Base-by-base conservation (phyloP, 35 echinoderm and acorn worm species). In the Chiridota heheva region DNA sequence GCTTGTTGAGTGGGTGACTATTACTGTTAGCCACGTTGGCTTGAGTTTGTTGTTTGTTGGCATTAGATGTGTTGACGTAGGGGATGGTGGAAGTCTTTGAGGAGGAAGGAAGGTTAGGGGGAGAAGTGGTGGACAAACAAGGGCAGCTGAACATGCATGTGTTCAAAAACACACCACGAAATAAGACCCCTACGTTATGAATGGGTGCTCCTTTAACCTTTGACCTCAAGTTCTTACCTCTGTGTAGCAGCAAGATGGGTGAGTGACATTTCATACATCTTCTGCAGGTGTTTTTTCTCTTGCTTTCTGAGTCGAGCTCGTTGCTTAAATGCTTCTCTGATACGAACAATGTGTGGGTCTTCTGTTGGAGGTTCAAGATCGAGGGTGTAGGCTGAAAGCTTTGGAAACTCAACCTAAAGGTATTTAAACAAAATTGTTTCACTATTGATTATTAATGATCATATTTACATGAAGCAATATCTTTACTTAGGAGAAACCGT, bases 371-470 rank as follows among this genome's bases (percentile, higher is more conserved):
- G 88, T 33, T 91, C 88, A 15, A 96, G 56, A 67, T 96, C 84
- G 18, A 96, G 55, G 36, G 83, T 72, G 43, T 87, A 87, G 33
- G 84, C 84, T 42, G 71, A 64, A 38, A 96, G 57, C 51, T 83
- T 17, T 10, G 93, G 93, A 76, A 96, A 85, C 36, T 91, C 93
- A 65, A 95, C 86, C 91, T 95, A 55, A n/a, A n/a, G n/a, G n/a
- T n/a, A n/a, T n/a, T n/a, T n/a, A n/a, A n/a, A n/a, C n/a, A n/a
- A n/a, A n/a, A n/a, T n/a, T n/a, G n/a, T n/a, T n/a, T n/a, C n/a
- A n/a, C n/a, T n/a, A n/a, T n/a, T n/a, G n/a, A n/a, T n/a, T n/a
- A n/a, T n/a, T n/a, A n/a, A n/a, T n/a, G n/a, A n/a, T n/a, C n/a
- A n/a, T n/a, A n/a, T n/a, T n/a, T n/a, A n/a, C n/a, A n/a, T n/a